Evolutionary conservation across 2,888 invertebrate species (phyloP), one percentile per base, ranked within the genome.

Genomic region (Eilema caniola): DNA sequence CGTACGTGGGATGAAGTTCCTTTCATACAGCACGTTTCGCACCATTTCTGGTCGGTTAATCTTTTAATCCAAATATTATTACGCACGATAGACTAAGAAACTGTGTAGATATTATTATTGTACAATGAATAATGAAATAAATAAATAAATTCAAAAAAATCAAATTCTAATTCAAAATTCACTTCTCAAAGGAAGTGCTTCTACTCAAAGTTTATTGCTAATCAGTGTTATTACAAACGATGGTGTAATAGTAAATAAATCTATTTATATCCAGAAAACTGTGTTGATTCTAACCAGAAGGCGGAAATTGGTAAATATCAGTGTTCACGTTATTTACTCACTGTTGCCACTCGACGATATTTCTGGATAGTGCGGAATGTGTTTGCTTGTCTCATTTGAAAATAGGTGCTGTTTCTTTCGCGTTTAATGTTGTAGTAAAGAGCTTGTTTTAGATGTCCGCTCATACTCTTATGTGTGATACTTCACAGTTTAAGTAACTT

Each of bases 381-480:
- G 79, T 82, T 79, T 79, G 66, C 76, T 73, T 72, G 73, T 76
- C 75, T 74, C 71, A 71, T 76, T 79, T 64, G 59, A 31, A 76
- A 68, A 70, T 71, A 73, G 71, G 73, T 76, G 72, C 53, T 47
- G 72, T 71, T 74, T 74, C 70, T 72, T 82, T 68, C 63, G 16
- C 63, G 37, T 68, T 68, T 80, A 67, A 71, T 69, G 64, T 59
- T 23, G 66, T 72, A 65, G 67, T 73, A 75, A 73, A 78, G 20
- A 28, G 20, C 14, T 64, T 47, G 12, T 23, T 28, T 64, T 64
- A 53, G 41, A 64, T 14, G 2, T 16, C 14, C 41, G 41, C 41
- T 41, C 12, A 37, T 37, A 41, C 3, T 28, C n/a, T 11, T 1
- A 28, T 2, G 25, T 10, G 53, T n/a, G 20, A 24, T 25, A 62